phyloP scores from a whole-genome alignment of 1,140 invertebrate species.

The Dinoponera quadriceps region DNA sequence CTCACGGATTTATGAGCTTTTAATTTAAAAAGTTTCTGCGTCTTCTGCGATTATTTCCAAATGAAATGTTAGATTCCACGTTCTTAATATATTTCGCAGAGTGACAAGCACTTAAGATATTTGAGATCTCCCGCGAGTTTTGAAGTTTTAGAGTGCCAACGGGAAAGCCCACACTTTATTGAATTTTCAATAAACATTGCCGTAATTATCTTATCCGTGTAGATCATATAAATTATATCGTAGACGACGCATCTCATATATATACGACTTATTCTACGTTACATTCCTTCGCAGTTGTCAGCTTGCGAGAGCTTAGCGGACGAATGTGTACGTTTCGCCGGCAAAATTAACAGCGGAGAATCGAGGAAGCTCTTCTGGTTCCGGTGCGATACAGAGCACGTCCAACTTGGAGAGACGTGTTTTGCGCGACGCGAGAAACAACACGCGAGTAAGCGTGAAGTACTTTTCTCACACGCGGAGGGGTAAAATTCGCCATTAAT shows the following conservation, averaged over 20 bases:
- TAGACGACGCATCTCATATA: neutral
- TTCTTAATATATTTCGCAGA: neutral
- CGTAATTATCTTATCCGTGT: neutral
- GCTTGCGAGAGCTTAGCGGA: neutral
- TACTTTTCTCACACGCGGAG: neutral
- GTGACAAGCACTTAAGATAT: neutral
- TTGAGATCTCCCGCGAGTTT: neutral
- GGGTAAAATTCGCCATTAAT: neutral
- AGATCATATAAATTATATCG: conserved; percentile 4
- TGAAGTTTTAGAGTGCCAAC: neutral
- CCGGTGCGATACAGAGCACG: neutral
- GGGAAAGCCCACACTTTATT: neutral
- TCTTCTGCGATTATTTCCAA: too few relatives aligned
- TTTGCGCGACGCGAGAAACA: neutral
- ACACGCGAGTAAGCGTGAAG: neutral
- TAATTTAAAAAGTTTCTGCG: too few relatives aligned
- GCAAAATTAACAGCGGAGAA: conserved; percentile 20
- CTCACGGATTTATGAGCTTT: too few relatives aligned
- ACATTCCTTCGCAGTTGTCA: conserved; percentile 11
- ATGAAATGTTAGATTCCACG: too few relatives aligned
- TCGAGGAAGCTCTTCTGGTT: neutral
- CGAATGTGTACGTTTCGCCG: neutral
- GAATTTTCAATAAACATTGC: neutral
- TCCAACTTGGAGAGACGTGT: neutral
- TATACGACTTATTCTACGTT: neutral